Percentiles rank a stretch among this genome's conserved stretches.
Conservation (phyloP, 2,113 vertebrate species). For the Corythornis madagascariensis region DNA sequence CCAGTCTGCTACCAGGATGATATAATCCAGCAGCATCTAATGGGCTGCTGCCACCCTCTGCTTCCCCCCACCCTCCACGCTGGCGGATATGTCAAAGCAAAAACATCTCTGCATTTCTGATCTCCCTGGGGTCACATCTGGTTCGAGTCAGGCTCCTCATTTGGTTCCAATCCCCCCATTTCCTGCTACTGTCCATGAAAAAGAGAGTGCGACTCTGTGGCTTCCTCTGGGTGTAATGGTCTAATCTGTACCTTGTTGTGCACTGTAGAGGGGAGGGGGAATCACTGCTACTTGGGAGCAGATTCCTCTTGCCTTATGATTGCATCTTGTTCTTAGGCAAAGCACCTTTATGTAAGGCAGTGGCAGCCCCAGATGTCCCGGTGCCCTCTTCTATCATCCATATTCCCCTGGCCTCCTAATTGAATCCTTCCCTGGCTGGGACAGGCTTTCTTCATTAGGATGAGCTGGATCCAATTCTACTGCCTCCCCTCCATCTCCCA, state of each 20-base stretch:
- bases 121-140: slow-evolving; percentile 69
- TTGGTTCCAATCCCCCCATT: slow-evolving; percentile 77
- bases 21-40: slow-evolving; percentile 17
- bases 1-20: not conserved
- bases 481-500: slow-evolving; percentile 3
- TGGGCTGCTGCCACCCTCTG: slow-evolving; percentile 27
- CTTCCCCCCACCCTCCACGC: slow-evolving; percentile 26
- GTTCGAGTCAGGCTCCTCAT: slow-evolving; percentile 63
- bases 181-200: slow-evolving; percentile 80
- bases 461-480: slow-evolving; percentile 42
- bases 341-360: slow-evolving; percentile 21
- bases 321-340: slow-evolving; percentile 29
- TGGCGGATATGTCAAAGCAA: slow-evolving; percentile 49
- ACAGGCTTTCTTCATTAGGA: slow-evolving; percentile 53
- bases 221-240: slow-evolving; percentile 63
- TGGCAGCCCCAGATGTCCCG: slow-evolving; percentile 38
- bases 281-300: slow-evolving; percentile 47
- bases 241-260: slow-evolving; percentile 70
- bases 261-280: slow-evolving; percentile 43
- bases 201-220: slow-evolving; percentile 59
- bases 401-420: slow-evolving; percentile 44
- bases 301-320: slow-evolving; percentile 14
- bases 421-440: slow-evolving; percentile 39
- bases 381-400: slow-evolving; percentile 2
- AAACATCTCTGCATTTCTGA: slow-evolving; percentile 62